Conservation (phyloP, 2,797 vertebrate species). For the Rhincodon typus region DNA sequence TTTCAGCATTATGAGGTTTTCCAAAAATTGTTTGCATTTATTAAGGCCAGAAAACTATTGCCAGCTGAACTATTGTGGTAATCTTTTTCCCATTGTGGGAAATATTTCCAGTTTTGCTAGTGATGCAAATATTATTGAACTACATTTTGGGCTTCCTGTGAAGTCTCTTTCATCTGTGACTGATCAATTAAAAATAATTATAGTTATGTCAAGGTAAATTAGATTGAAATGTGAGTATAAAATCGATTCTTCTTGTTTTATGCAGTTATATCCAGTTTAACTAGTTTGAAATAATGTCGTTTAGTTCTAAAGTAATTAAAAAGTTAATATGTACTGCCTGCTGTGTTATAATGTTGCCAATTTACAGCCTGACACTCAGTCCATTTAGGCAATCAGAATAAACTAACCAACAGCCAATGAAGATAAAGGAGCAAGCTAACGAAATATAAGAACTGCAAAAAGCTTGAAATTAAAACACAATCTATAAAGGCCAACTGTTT, state of each 20-base stretch:
- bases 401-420: no score
- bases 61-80: neutral
- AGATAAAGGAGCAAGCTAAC: neutral
- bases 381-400: no score
- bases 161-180: neutral
- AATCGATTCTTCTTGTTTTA: no score
- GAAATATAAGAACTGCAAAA: no score
- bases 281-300: neutral
- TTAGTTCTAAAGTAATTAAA: neutral
- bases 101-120: constrained; percentile 1
- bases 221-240: neutral
- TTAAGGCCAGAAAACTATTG: neutral
- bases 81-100: neutral
- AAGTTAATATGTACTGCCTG: neutral
- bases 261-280: neutral
- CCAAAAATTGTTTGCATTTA: neutral
- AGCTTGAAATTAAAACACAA: neutral
- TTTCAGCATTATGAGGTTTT: neutral
- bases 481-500: neutral
- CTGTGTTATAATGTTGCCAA: no score
- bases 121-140: neutral
- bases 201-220: neutral
- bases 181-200: neutral
- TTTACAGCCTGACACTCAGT: no score
- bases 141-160: neutral